Conservation (phyloP, 2,888 invertebrate genomes). For the Spisula solida region DNA sequence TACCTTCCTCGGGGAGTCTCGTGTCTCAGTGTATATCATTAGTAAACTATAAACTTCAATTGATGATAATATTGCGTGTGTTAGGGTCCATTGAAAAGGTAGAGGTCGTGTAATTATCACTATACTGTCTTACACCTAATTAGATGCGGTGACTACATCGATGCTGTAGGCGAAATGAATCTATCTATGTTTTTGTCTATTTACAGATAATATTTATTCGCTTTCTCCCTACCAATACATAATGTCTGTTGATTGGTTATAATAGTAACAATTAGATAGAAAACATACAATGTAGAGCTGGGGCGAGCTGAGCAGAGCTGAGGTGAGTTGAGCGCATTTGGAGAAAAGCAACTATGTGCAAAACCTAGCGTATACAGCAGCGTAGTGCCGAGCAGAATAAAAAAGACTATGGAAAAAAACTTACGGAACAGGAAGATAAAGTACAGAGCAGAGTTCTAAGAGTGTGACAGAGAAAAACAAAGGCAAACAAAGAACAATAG, state of each 20-base stretch:
- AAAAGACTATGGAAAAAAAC: too few species aligned
- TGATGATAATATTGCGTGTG: not conserved
- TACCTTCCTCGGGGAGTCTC: not conserved
- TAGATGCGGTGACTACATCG: not conserved
- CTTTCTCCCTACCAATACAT: not conserved
- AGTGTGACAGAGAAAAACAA: too few species aligned
- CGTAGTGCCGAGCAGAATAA: not conserved
- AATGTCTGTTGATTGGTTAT: not conserved
- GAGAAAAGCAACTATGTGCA: too few species aligned
- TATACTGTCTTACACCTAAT: constrained; percentile 13
- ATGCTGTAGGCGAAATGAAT: too few species aligned
- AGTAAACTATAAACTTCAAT: not conserved
- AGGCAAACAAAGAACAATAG: too few species aligned
- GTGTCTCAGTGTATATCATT: not conserved
- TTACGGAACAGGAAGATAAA: too few species aligned
- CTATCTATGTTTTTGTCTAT: too few species aligned
- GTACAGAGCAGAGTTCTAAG: too few species aligned
- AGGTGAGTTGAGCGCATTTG: not conserved
- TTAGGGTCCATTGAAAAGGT: not conserved
- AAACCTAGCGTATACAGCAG: not conserved
- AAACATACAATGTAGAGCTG: not conserved
- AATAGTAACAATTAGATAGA: not conserved
- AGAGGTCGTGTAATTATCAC: not conserved
- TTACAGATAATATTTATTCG: too few species aligned
- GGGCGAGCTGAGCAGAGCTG: not conserved